Evolutionary conservation across 2,797 vertebrate species (phyloP).

Genomic region (Karalla daura): DNA sequence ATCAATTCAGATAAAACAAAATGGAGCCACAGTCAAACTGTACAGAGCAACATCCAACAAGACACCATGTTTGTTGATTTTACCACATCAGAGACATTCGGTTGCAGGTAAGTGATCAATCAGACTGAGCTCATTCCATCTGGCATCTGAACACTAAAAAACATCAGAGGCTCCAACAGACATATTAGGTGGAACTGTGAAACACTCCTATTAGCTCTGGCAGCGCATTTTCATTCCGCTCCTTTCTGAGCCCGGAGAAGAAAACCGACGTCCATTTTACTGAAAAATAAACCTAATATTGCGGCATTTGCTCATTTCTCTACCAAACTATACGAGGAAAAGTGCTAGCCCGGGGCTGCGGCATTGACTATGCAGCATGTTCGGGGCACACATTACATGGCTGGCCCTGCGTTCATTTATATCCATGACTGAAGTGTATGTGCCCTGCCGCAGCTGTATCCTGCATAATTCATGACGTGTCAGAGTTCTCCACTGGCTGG

Average conservation of each 20-base stretch:
- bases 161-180: not conserved
- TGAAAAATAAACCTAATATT: slow-evolving; percentile 43
- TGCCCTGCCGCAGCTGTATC: slow-evolving; percentile 57
- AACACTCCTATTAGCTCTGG: not conserved
- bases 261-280: slow-evolving; percentile 21
- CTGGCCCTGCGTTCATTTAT: slow-evolving; percentile 69
- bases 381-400: slow-evolving; percentile 69
- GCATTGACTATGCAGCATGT: slow-evolving; percentile 53
- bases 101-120: slow-evolving; percentile 4
- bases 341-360: slow-evolving; percentile 39
- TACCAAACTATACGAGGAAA: slow-evolving; percentile 5
- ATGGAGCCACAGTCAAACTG: not conserved
- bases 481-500: slow-evolving; percentile 71
- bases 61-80: not conserved
- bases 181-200: not conserved
- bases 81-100: not conserved
- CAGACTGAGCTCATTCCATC: not conserved
- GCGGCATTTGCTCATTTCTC: slow-evolving; percentile 28
- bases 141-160: not conserved
- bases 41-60: not conserved
- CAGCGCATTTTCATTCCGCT: slow-evolving; percentile 6
- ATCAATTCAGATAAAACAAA: not conserved
- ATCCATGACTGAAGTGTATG: slow-evolving; percentile 70
- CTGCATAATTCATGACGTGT: slow-evolving; percentile 80
- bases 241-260: not conserved